Evolutionary conservation across 2,888 invertebrate species (phyloP).

Genomic region (Leptogaster cylindrica): DNA sequence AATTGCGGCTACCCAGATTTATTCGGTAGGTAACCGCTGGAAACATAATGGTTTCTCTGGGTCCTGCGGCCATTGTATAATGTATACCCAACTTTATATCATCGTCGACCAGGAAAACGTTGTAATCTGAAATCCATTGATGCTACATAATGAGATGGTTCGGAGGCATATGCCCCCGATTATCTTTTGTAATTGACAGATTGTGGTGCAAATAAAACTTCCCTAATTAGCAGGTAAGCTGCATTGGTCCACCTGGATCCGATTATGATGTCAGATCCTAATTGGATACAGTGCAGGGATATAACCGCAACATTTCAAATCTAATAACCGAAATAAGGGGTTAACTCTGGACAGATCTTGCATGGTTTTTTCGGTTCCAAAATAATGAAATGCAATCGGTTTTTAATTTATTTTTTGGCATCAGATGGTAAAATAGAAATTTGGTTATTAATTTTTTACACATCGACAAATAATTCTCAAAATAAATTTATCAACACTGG

Average conservation of each 20-base stretch:
- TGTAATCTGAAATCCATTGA: conserved; percentile 17
- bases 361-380: too few species aligned
- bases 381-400: too few species aligned
- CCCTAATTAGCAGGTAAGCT: conserved; percentile 24
- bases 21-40: background rate
- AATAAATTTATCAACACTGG: too few species aligned
- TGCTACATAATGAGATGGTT: conserved; percentile 17
- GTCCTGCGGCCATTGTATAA: background rate
- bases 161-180: conserved; percentile 10
- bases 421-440: too few species aligned
- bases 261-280: conserved; percentile 6
- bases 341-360: too few species aligned
- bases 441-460: too few species aligned
- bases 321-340: background rate
- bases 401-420: too few species aligned
- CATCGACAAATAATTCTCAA: too few species aligned
- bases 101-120: background rate
- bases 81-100: background rate
- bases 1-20: conserved; percentile 31
- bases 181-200: conserved; percentile 43
- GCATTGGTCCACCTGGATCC: background rate
- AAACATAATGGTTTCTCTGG: background rate
- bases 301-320: background rate
- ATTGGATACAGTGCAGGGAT: background rate
- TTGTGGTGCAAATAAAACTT: conserved; percentile 41